Evolutionary conservation across 1,140 invertebrate genomes (phyloP).

Genomic region (Whitmania pigra): DNA sequence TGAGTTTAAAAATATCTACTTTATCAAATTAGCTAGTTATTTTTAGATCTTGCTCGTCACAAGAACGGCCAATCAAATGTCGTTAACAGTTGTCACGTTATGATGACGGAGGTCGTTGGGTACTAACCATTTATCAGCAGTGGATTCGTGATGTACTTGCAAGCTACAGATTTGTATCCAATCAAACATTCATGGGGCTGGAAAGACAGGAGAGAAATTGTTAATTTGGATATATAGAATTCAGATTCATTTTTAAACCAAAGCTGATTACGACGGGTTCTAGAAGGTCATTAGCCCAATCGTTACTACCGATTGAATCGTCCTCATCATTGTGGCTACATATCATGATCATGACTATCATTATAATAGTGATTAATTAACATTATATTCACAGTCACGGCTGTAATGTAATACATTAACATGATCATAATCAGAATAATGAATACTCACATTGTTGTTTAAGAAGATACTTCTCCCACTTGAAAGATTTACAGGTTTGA

Average conservation of each 20-base stretch:
- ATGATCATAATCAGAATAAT: not conserved
- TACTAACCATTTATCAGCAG: slow-evolving; percentile 75
- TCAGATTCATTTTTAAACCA: no score
- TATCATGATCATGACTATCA: slow-evolving; percentile 25
- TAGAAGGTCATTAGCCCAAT: no score
- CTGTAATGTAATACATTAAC: no score
- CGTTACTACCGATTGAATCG: no score
- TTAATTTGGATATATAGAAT: no score
- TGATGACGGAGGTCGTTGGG: not conserved
- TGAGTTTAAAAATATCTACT: no score
- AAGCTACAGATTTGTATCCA: slow-evolving; percentile 78
- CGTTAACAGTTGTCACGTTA: not conserved
- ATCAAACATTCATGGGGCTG: slow-evolving; percentile 77
- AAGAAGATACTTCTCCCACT: slow-evolving; percentile 75
- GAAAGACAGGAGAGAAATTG: slow-evolving; percentile 28
- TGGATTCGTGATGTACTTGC: slow-evolving; percentile 82
- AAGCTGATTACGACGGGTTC: no score
- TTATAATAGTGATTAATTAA: no score
- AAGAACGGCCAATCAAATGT: not conserved
- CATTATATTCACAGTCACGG: no score
- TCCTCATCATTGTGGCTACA: slow-evolving; percentile 22
- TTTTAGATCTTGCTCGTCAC: not conserved
- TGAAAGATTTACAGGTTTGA: slow-evolving; percentile 81
- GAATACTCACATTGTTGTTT: slow-evolving; percentile 52
- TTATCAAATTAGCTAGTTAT: not conserved